phyloP scores from a whole-genome alignment of 2,113 vertebrate species.

The Pseudopipra pipra region DNA sequence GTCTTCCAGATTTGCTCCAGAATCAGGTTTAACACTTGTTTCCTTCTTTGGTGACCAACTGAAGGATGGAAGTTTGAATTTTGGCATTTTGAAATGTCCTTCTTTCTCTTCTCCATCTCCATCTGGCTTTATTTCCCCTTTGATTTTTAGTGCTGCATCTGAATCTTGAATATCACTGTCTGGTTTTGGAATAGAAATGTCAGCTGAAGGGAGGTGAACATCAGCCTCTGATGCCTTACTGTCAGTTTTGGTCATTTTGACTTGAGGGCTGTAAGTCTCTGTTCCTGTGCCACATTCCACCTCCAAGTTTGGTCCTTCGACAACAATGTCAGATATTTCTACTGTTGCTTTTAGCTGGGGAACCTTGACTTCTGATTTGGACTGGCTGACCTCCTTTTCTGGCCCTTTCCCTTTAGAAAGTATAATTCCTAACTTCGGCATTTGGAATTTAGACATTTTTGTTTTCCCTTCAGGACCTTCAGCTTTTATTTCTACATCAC shows the following conservation, averaged over 20 bases:
- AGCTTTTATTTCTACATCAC: neutral
- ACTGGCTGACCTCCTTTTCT: neutral
- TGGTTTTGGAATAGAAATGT: neutral
- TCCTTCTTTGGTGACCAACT: conserved; percentile 65
- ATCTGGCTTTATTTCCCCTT: neutral
- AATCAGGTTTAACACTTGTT: neutral
- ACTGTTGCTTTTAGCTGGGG: conserved; percentile 14
- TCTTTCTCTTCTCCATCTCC: conserved; percentile 26
- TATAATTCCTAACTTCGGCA: conserved; percentile 57
- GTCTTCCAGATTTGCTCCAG: neutral
- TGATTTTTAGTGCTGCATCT: neutral
- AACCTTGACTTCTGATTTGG: conserved; percentile 18
- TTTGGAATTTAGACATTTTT: conserved; percentile 59
- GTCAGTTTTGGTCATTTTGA: neutral
- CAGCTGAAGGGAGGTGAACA: neutral
- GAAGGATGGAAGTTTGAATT: conserved; percentile 68
- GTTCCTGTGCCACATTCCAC: neutral
- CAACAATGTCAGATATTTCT: conserved; percentile 63
- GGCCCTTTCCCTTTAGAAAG: neutral
- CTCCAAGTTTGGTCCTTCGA: conserved; percentile 25
- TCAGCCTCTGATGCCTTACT: neutral
- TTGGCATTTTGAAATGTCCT: conserved; percentile 61
- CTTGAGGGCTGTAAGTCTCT: neutral
- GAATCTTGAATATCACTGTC: neutral
- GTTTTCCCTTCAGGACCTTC: neutral